Evolutionary conservation across 2,113 vertebrate genomes (phyloP).

Genomic region (Bos taurus): DNA sequence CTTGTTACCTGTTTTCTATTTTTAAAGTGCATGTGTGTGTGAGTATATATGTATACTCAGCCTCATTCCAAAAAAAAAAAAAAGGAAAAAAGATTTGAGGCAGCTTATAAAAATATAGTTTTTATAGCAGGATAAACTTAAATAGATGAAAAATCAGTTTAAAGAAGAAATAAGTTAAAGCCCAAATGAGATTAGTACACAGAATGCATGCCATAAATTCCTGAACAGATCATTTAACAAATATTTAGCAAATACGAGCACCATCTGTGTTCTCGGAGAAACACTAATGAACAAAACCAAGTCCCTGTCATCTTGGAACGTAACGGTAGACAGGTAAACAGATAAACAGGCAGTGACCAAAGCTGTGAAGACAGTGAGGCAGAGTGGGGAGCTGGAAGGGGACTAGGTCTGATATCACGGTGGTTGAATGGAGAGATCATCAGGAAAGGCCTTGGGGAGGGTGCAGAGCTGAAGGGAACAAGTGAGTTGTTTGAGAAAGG

Average conservation of each 20-base stretch:
- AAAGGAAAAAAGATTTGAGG: neutral
- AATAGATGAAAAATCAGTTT: neutral
- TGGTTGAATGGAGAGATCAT: neutral
- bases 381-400: neutral
- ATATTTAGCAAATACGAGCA: neutral
- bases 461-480: neutral
- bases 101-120: neutral
- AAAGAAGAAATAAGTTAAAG: neutral
- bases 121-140: neutral
- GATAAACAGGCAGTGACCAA: neutral
- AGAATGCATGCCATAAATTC: neutral
- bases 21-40: neutral
- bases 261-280: neutral
- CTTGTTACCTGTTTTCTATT: neutral
- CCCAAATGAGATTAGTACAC: neutral
- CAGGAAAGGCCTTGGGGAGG: neutral
- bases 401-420: neutral
- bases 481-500: neutral
- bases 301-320: neutral
- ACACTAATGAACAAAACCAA: neutral
- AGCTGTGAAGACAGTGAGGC: neutral
- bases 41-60: neutral
- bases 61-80: neutral
- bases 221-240: neutral
- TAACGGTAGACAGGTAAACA: neutral